phyloP scores from a whole-genome alignment of 1,140 invertebrate species.

The Papilio aristodemus region DNA sequence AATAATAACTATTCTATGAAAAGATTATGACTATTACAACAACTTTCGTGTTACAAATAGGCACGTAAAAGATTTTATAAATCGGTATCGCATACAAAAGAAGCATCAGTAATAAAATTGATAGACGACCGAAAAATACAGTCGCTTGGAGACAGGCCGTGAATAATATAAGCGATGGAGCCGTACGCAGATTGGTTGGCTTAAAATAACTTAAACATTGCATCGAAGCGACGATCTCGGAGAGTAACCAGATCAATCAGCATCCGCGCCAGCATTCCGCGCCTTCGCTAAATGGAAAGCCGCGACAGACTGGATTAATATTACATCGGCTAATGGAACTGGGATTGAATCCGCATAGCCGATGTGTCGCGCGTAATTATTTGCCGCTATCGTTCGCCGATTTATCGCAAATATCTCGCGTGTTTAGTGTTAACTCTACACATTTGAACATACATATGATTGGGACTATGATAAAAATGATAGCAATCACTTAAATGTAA shows the following conservation, averaged over 20 bases:
- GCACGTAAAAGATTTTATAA: too few species aligned
- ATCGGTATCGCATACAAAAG: background rate
- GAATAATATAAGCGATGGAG: constrained; percentile 16
- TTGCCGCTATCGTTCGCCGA: constrained; percentile 25
- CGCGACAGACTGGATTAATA: constrained; percentile 72
- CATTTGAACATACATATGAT: constrained; percentile 22
- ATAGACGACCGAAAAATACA: background rate
- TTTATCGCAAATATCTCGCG: constrained; percentile 31
- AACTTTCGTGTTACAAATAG: too few species aligned
- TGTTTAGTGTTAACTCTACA: constrained; percentile 25
- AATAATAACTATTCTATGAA: too few species aligned
- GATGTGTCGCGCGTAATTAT: constrained; percentile 40
- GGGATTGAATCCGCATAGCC: constrained; percentile 68
- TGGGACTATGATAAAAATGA: constrained; percentile 18
- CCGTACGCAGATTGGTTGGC: constrained; percentile 8
- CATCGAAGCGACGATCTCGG: constrained; percentile 25
- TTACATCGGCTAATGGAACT: constrained; percentile 67
- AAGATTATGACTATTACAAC: too few species aligned
- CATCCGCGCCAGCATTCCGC: constrained; percentile 52
- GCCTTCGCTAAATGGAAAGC: constrained; percentile 66
- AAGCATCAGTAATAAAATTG: background rate
- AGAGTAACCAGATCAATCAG: constrained; percentile 52
- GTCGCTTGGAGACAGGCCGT: background rate
- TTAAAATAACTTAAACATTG: constrained; percentile 31
- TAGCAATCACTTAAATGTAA: constrained; percentile 10